Evolutionary conservation across 1,140 invertebrate genomes (phyloP), one percentile per base, ranked within the genome.

Genomic region (Tetraneura akinire): DNA sequence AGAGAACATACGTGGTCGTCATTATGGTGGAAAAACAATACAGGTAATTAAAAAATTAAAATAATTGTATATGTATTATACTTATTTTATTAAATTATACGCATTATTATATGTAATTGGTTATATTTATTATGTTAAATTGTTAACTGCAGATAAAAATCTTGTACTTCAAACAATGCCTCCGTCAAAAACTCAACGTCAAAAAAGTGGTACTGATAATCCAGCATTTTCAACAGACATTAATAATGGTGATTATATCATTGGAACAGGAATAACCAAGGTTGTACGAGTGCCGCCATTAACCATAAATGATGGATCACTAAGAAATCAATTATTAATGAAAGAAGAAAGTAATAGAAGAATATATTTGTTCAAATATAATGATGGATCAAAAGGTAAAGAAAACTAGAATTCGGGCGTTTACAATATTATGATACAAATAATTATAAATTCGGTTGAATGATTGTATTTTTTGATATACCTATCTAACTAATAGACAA

Each of bases 11-110:
- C 29, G 9, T 71, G 68, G 68, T 71, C 68, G 18, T 71, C 45
- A 16, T 71, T 71, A 29, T 71, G 68, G 68, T 71, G 68, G 68
- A 71, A 51, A 71, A 71, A n/a, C 47, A 51, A 51, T 21, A 29
- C 68, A 51, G 47, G 68, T 71, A 26, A 66, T 37, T 37, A 13
- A 14, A 29, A 13, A 11, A 64, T 18, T 37, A 32, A 3, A 18
- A 64, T 64, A 64, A 10, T 37, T 21, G 5, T 21, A 37, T 37
- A 37, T 64, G 8, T 8, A 37, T 4, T 8, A 37, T 37, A 37
- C 32, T 4, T 37, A 37, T 37, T 37, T 37, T 37, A 37, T 37
- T 4, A 37, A 37, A 37, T 37, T 4, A 37, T n/a, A n/a, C n/a
- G n/a, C n/a, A n/a, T n/a, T 37, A 37, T 37, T 37, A 37, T 37